These are phyloP conservation scores for Drosophila ustulata DNA, from an alignment of 2,888 invertebrate genomes.

Conservation along the genomic window DNA sequence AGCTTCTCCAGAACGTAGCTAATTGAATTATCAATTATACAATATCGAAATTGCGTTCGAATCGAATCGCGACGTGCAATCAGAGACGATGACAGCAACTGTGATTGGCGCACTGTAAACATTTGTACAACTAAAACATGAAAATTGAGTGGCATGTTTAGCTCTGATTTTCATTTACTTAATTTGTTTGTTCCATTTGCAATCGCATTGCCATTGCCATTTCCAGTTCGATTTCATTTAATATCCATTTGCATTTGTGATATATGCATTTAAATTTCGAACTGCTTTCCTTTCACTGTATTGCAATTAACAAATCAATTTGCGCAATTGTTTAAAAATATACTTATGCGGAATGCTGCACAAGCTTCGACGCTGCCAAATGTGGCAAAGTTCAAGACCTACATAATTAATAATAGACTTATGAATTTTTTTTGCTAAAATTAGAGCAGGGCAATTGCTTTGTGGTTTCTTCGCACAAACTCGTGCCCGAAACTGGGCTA, in stretches of 20 bases:
- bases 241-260: slow-evolving; percentile 2
- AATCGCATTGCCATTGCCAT: slow-evolving; percentile 10
- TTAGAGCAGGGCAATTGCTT: slow-evolving; percentile 44
- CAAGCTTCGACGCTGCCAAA: slow-evolving; percentile 17
- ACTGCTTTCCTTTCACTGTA: slow-evolving; percentile 9
- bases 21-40: slow-evolving; percentile 24
- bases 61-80: slow-evolving; percentile 11
- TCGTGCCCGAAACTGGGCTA: slow-evolving; percentile 26
- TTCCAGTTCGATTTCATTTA: neutral
- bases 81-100: slow-evolving; percentile 12
- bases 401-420: slow-evolving; percentile 27
- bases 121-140: slow-evolving; percentile 30
- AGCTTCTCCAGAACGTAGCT: neutral
- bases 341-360: slow-evolving; percentile 13
- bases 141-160: slow-evolving; percentile 56
- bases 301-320: slow-evolving; percentile 30
- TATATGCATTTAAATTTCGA: slow-evolving; percentile 11
- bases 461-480: slow-evolving; percentile 5
- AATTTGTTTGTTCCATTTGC: slow-evolving; percentile 33
- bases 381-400: slow-evolving; percentile 34
- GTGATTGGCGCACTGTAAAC: slow-evolving; percentile 18
- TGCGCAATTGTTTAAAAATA: slow-evolving; percentile 35
- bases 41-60: neutral
- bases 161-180: slow-evolving; percentile 44
- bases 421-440: slow-evolving; percentile 40